phyloP scores from a whole-genome alignment of 53 echinoderm and acorn worm genomes.

The Holothuria scabra region DNA sequence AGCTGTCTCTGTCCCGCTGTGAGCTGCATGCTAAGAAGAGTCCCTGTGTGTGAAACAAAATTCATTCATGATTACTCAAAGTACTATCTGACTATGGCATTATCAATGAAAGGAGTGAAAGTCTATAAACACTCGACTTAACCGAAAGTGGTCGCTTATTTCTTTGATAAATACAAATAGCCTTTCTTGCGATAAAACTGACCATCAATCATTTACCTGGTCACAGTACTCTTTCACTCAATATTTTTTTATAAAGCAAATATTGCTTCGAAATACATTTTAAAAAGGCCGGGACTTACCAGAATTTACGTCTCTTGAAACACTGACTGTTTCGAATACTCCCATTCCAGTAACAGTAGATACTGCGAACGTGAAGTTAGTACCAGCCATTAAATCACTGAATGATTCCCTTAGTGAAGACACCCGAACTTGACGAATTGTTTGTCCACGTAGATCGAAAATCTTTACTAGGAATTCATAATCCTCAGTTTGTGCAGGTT shows the following conservation, averaged over 20 bases:
- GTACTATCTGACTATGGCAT: too few relatives aligned
- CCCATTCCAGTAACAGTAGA: constrained; percentile 48
- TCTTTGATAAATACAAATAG: too few relatives aligned
- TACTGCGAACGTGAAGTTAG: constrained; percentile 59
- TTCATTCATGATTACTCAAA: too few relatives aligned
- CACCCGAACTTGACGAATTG: neutral
- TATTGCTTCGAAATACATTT: neutral
- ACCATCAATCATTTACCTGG: too few relatives aligned
- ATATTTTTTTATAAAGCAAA: too few relatives aligned
- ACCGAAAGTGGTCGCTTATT: too few relatives aligned
- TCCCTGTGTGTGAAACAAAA: neutral
- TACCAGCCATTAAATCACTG: constrained; percentile 64
- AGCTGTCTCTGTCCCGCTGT: neutral
- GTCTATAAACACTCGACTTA: too few relatives aligned
- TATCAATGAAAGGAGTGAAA: too few relatives aligned
- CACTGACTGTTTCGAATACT: neutral
- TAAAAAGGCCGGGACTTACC: neutral
- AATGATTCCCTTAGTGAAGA: constrained; percentile 53
- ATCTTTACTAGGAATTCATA: neutral
- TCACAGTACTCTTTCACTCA: too few relatives aligned
- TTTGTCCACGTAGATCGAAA: neutral
- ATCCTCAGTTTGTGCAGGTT: neutral
- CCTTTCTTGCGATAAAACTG: too few relatives aligned
- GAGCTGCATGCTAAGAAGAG: neutral
- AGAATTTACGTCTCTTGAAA: neutral